Evolutionary conservation across 2,888 invertebrate genomes (phyloP), one percentile per base, ranked within the genome.

Genomic region (Mechanitis mazaeus): DNA sequence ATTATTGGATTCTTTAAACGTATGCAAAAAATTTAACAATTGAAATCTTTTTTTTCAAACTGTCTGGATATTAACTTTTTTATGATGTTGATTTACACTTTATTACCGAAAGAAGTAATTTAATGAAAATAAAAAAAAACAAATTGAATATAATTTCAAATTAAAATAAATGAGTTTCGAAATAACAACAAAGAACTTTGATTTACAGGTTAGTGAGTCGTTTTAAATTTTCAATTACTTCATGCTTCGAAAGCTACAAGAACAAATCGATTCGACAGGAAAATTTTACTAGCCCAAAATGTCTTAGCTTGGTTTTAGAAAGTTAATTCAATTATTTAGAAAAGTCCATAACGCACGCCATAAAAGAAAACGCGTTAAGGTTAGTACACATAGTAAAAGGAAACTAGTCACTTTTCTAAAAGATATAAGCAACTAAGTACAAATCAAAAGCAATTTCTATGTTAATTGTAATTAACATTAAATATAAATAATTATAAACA

Each of bases 271-370:
- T 42, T 42, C 42, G 42, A 42, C 9, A 42, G 42, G 42, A 42
- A 42, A 42, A 42, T 42, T 42, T 42, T 42, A 42, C 42, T 2
- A 42, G 42, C 1, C 9, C 42, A 11, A 42, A 42, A 42, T 42
- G 42, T 42, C 42, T 42, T 42, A 42, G 42, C 42, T 31, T 28
- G 28, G 31, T 50, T 31, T 50, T 6, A 50, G 50, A 50, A 50
- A 50, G 50, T 31, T 11, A 31, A 28, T 50, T 28, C 31, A 50
- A 50, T 50, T 50, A 50, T 50, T 50, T 50, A 50, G 50, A 50
- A 50, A 50, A 50, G 31, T 50, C 50, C 31, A 50, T 50, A 31
- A 42, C 42, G 50, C 50, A 50, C 50, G 50, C 50, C 50, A 50
- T 50, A 50, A 31, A 50, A 50, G 50, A 50, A 50, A 50, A 50